Evolutionary conservation across 2,797 vertebrate genomes (phyloP).

Genomic region (Eutrigla gurnardus): DNA sequence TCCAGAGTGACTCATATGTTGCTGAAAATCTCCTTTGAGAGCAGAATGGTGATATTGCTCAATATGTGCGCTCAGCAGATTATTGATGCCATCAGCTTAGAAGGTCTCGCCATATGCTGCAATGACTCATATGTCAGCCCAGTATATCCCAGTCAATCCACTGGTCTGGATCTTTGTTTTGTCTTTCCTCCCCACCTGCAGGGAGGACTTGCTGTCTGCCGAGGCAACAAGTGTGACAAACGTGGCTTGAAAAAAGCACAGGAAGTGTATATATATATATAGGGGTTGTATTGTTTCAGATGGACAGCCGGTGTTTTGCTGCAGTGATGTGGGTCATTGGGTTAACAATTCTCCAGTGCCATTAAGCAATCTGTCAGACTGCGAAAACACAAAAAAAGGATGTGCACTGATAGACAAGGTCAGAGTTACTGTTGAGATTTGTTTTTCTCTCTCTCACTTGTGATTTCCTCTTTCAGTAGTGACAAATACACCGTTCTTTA

Average conservation of each 20-base stretch:
- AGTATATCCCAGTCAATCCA: slow-evolving; percentile 33
- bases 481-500: not conserved
- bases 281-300: slow-evolving; percentile 57
- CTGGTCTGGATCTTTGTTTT: slow-evolving; percentile 4
- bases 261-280: slow-evolving; percentile 9
- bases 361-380: slow-evolving; percentile 51
- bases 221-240: slow-evolving; percentile 62
- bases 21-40: slow-evolving; percentile 48
- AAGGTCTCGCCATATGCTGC: slow-evolving; percentile 64
- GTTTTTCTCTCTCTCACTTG: not conserved
- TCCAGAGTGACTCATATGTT: slow-evolving; percentile 55
- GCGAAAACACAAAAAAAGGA: slow-evolving; percentile 35
- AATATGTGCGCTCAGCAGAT: slow-evolving; percentile 20
- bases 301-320: slow-evolving; percentile 58
- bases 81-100: slow-evolving; percentile 48
- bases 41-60: slow-evolving; percentile 22
- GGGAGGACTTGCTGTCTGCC: not conserved
- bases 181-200: not conserved
- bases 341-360: slow-evolving; percentile 58
- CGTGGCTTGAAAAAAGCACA: slow-evolving; percentile 32
- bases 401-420: slow-evolving; percentile 28
- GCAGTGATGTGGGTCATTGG: slow-evolving; percentile 61
- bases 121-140: slow-evolving; percentile 36
- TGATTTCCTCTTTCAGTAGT: slow-evolving; percentile 20
- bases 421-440: slow-evolving; percentile 5